Percentiles rank a stretch among this genome's conserved stretches.
Evolutionary conservation across 2,888 invertebrate genomes (phyloP).

Genomic region (Pycnomerus fuliginosus): DNA sequence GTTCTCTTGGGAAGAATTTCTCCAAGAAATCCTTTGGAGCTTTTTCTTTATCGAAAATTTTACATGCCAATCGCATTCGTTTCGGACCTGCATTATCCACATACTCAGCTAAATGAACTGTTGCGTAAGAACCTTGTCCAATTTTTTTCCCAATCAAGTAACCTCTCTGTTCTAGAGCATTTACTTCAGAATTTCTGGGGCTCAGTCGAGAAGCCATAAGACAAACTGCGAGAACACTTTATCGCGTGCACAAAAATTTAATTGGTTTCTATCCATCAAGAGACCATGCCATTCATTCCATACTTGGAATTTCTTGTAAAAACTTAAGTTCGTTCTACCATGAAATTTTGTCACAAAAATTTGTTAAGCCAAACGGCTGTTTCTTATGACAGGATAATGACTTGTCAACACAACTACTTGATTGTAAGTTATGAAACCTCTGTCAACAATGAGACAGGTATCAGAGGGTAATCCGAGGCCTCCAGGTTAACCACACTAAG

Average conservation of each 20-base stretch:
- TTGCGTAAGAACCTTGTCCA: slow-evolving; percentile 89
- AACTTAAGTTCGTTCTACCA: slow-evolving; percentile 14
- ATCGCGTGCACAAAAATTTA: slow-evolving; percentile 18
- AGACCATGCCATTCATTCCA: slow-evolving; percentile 20
- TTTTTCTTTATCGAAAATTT: slow-evolving; percentile 88
- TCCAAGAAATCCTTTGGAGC: slow-evolving; percentile 87
- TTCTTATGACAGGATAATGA: slow-evolving; percentile 24
- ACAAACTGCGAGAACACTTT: slow-evolving; percentile 11
- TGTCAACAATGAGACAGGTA: too few relatives aligned
- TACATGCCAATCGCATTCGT: slow-evolving; percentile 79
- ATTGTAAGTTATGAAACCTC: too few relatives aligned
- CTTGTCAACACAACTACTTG: too few relatives aligned
- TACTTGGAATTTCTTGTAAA: slow-evolving; percentile 18
- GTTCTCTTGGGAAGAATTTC: slow-evolving; percentile 91
- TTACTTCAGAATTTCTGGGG: slow-evolving; percentile 80
- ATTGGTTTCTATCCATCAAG: slow-evolving; percentile 17
- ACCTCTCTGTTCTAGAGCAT: slow-evolving; percentile 81
- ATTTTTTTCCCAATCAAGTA: slow-evolving; percentile 79
- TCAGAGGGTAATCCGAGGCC: too few relatives aligned
- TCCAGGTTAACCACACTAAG: too few relatives aligned
- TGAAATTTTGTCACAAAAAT: slow-evolving; percentile 23
- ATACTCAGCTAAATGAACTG: slow-evolving; percentile 83
- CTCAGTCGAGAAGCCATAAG: slow-evolving; percentile 69
- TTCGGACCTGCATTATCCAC: slow-evolving; percentile 70
- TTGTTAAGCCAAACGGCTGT: slow-evolving; percentile 18